Base-by-base conservation (phyloP, 2,888 invertebrate genomes). In the Nephrotoma flavescens region DNA sequence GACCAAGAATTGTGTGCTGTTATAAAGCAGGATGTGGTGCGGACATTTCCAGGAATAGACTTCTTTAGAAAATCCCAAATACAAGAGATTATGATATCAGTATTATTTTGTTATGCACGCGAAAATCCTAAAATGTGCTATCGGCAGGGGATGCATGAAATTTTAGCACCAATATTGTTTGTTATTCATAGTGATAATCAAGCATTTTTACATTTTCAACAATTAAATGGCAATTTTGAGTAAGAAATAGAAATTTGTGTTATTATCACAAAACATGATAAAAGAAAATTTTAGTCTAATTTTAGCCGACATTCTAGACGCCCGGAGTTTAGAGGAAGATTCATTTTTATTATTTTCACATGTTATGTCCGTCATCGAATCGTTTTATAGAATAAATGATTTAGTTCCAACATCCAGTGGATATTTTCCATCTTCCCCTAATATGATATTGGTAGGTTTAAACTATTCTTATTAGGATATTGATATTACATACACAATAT, bases 61-160 rank as follows among this genome's bases (percentile, higher is more conserved):
- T 97, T 96, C 91, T 97, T 96, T 90, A 94, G 95, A 87, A 93
- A 94, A 86, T 91, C 93, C n/a, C 90, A 93, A 42, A 93, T 96
- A 19, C 95, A 95, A 89, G 93, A 94, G 88, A 91, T 94, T 88
- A 95, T 97, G 96, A 94, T 92, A 0, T 93, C 93, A 3, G 92
- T 94, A 44, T 89, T 94, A 12, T 94, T 94, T 89, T 93, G 93
- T 90, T 94, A 94, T 92, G 93, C 94, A 0, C 92, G 96, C 0
- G 93, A 95, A 85, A 94, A 96, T 91, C 93, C 94, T 0, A 91
- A 93, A 88, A 93, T 96, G 89, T 95, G 95, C 86, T 97, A 97
- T 90, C 93, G 95, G 83, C 97, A 97, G 93, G 97, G 97, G 41
- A 97, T 97, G 97, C 97, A 97, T 91, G 97, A 97, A 91, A 93